Base-by-base conservation (phyloP, 1,140 invertebrate genomes). In the Euschistus heros region DNA sequence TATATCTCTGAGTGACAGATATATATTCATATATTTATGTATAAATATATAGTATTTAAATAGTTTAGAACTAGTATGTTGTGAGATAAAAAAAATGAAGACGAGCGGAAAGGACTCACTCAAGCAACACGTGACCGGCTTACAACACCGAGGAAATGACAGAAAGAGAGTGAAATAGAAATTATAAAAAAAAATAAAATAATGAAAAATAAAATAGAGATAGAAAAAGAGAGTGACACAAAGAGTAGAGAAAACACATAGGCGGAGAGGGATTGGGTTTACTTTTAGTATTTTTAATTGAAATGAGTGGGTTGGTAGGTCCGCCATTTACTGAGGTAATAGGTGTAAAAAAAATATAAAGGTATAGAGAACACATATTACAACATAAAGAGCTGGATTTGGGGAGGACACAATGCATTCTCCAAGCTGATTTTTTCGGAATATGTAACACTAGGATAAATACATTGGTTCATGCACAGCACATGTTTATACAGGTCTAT, bases 141-240 rank as follows among this genome's bases (percentile, higher is more conserved):
- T 66, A 66, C 64, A 66, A 61, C 64, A 66, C 59, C 64, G 50
- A 64, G 30, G 62, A 64, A 57, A 55, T 30, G 46, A 44, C 42
- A 66, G n/a, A 61, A 20, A 42, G n/a, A 33, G 20, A 63, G 37
- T 15, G 15, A 54, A 30, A 64, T 27, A 64, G 20, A 47, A 20
- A 63, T 20, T 6, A 64, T 26, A 64, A 30, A 47, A 8, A 63
- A 47, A 27, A 27, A 24, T 22, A 64, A 30, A 27, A 30, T 55
- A 33, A 64, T 54, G 22, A 55, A 54, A 64, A 55, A 54, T 42
- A 64, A 62, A 63, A 63, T 20, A 22, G 46, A 47, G 18, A 47
- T 18, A 57, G 54, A 57, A 50, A 24, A 57, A 57, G 54, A 57
- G 15, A 57, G 44, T 63, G 37, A 62, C 14, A 62, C 18, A 37